phyloP scores from a whole-genome alignment of 2,888 invertebrate species.

The Drosophila setosimentum region DNA sequence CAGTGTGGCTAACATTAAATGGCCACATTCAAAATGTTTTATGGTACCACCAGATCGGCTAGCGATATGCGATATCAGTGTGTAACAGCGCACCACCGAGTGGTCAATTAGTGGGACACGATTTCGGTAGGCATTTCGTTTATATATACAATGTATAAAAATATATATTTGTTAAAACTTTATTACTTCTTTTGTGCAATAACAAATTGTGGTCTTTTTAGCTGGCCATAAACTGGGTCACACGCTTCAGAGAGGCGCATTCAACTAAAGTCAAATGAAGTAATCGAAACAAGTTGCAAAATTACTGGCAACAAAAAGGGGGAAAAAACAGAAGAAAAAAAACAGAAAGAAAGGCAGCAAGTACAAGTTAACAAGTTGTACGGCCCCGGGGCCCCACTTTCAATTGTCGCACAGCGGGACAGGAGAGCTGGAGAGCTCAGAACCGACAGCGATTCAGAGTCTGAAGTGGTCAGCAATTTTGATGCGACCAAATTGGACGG shows the following conservation, averaged over 20 bases:
- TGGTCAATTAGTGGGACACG: slow-evolving; percentile 57
- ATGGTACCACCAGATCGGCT: slow-evolving; percentile 9
- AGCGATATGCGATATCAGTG: slow-evolving; percentile 55
- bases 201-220: slow-evolving; percentile 49
- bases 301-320: slow-evolving; percentile 27
- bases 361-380: slow-evolving; percentile 73
- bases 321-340: slow-evolving; percentile 6
- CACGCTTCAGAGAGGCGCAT: slow-evolving; percentile 39
- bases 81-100: not conserved
- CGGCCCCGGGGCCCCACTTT: slow-evolving; percentile 66
- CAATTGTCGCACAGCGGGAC: slow-evolving; percentile 70
- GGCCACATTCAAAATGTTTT: slow-evolving; percentile 35
- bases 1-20: slow-evolving; percentile 35
- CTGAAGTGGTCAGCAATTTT: slow-evolving; percentile 52
- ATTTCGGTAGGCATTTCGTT: slow-evolving; percentile 36
- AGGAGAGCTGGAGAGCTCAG: slow-evolving; percentile 25
- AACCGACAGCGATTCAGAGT: not conserved
- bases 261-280: slow-evolving; percentile 58
- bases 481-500: slow-evolving; percentile 65
- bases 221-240: slow-evolving; percentile 47
- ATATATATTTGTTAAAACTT: slow-evolving; percentile 36
- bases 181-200: slow-evolving; percentile 47
- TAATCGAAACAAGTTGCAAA: slow-evolving; percentile 63
- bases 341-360: slow-evolving; percentile 26
- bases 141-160: not conserved